Evolutionary conservation across 2,888 invertebrate genomes (phyloP).

Genomic region (Caenorhabditis angaria): DNA sequence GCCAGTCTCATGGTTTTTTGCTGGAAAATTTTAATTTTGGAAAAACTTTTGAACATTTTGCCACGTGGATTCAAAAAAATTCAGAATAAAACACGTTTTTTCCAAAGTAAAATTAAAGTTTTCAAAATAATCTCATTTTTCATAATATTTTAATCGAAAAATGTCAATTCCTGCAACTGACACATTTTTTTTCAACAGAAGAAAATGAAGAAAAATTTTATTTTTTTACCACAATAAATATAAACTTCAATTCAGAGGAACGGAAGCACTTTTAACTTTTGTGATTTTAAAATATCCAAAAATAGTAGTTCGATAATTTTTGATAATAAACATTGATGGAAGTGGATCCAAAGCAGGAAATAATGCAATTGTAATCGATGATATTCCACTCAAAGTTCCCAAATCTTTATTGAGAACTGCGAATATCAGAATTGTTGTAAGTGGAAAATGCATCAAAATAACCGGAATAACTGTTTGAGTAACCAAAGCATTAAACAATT

Average conservation of each 20-base stretch:
- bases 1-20: slow-evolving; percentile 41
- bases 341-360: neutral
- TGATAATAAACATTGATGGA: neutral
- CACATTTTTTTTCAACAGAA: too few relatives aligned
- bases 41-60: neutral
- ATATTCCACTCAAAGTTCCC: neutral
- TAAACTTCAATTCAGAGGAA: too few relatives aligned
- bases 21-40: neutral
- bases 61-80: neutral
- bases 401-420: neutral
- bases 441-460: neutral
- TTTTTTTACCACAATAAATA: too few relatives aligned
- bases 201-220: too few relatives aligned
- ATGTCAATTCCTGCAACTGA: too few relatives aligned
- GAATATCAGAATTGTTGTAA: neutral
- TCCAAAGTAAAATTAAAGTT: neutral
- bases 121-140: too few relatives aligned
- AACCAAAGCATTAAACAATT: neutral
- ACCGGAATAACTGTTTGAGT: neutral
- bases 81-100: neutral
- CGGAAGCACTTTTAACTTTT: too few relatives aligned
- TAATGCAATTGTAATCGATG: neutral
- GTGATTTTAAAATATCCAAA: too few relatives aligned
- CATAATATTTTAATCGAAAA: too few relatives aligned
- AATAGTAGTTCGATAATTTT: neutral